These are phyloP conservation scores for Carettochelys insculpta DNA, from an alignment of 2,113 vertebrate species.

Conservation along the genomic window DNA sequence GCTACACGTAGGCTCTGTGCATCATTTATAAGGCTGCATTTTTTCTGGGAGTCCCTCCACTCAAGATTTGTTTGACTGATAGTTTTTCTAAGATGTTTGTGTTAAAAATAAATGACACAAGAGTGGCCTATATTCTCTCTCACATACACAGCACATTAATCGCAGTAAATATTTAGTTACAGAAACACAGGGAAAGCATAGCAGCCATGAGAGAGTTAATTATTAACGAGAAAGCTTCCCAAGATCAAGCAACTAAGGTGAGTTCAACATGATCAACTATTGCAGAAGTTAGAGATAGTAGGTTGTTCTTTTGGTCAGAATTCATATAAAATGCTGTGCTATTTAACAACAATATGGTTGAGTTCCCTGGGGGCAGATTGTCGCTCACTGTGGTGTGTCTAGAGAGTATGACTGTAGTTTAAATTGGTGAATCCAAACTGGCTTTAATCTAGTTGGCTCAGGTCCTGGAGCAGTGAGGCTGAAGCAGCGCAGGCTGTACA, in stretches of 20 bases:
- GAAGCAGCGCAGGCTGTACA: not conserved
- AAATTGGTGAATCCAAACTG: not conserved
- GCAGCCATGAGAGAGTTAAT: constrained; percentile 45
- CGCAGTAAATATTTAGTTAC: constrained; percentile 20
- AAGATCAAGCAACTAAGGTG: constrained; percentile 11
- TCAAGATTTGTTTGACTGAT: not conserved
- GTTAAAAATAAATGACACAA: not conserved
- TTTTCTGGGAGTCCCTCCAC: not conserved
- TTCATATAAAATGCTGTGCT: not conserved
- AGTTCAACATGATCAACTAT: constrained; percentile 11
- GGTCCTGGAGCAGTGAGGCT: not conserved
- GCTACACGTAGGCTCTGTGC: not conserved
- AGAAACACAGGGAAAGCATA: constrained; percentile 56
- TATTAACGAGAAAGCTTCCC: constrained; percentile 45
- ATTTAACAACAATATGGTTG: not conserved
- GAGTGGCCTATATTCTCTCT: not conserved
- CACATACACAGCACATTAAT: not conserved
- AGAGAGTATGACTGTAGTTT: not conserved
- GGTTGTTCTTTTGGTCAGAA: not conserved
- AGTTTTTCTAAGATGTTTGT: not conserved
- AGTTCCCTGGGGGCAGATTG: not conserved
- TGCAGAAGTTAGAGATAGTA: not conserved
- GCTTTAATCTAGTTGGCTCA: not conserved
- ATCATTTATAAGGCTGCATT: not conserved
- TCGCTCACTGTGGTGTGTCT: not conserved